A percentile compares a stretch with the other conserved stretches of the same genome.
Conservation (phyloP, 2,113 vertebrate species). For the Coptodon bakossiorum region DNA sequence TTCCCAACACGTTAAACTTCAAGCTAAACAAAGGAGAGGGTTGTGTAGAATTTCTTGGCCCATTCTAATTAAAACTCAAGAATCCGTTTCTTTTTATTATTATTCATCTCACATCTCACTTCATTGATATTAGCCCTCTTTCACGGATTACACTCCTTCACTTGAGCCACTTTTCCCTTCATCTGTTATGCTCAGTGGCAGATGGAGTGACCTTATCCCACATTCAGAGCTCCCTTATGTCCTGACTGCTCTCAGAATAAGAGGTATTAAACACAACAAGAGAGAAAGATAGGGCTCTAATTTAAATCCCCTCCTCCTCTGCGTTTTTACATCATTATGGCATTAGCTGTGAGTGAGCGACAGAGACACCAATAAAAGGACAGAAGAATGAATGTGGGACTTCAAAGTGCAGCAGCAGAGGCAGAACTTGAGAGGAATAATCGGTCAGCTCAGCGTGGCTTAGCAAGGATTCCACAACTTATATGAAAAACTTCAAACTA, state of each 20-base stretch:
- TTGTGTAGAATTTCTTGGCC: conserved; percentile 49
- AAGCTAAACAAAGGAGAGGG: conserved; percentile 5
- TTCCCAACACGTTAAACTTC: conserved; percentile 25
- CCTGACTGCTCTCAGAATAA: conserved; percentile 57
- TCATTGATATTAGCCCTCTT: conserved; percentile 10
- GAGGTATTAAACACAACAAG: conserved; percentile 66
- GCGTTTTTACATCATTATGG: conserved; percentile 54
- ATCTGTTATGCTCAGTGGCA: conserved; percentile 48
- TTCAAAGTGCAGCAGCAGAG: conserved; percentile 61
- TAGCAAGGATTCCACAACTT: conserved; percentile 4
- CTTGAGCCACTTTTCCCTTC: conserved; percentile 48
- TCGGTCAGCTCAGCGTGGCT: conserved; percentile 33
- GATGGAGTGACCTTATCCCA: conserved; percentile 42
- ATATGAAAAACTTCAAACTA: not conserved
- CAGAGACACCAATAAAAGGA: conserved; percentile 5
- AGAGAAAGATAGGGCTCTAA: conserved; percentile 42
- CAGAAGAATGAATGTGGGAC: conserved; percentile 57
- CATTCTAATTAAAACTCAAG: conserved; percentile 66
- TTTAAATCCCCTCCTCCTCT: conserved; percentile 57
- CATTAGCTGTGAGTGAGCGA: not conserved
- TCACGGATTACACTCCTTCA: not conserved
- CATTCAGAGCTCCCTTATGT: conserved; percentile 50
- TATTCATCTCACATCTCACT: not conserved
- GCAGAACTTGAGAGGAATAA: conserved; percentile 63
- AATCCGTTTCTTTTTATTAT: not conserved